These are phyloP conservation scores for Acanthurus lineatus DNA, from an alignment of 2,797 vertebrate genomes.

Conservation along the genomic window DNA sequence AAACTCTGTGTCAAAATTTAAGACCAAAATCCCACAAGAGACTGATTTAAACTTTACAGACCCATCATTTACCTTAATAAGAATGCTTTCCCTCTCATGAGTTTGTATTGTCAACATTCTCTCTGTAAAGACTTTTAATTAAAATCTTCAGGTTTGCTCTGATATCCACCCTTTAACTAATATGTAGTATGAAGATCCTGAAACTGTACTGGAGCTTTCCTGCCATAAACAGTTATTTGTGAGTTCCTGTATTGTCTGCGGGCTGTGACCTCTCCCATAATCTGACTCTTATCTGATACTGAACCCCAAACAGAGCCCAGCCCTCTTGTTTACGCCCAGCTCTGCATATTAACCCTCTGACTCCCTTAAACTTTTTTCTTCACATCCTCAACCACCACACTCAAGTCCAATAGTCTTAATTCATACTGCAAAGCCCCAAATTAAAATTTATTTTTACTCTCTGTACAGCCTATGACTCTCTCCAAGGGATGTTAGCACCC, in stretches of 20 bases:
- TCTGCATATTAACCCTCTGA: constrained; percentile 28
- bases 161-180: neutral
- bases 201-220: neutral
- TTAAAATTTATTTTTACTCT: neutral
- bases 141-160: neutral
- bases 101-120: neutral
- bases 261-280: constrained; percentile 34
- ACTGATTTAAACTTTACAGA: neutral
- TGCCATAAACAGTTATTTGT: constrained; percentile 25
- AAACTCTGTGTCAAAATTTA: too few relatives aligned
- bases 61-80: neutral
- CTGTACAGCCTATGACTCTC: neutral
- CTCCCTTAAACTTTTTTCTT: constrained; percentile 16
- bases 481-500: neutral
- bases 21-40: neutral
- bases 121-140: too few relatives aligned
- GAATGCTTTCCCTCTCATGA: neutral
- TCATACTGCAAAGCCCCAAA: neutral
- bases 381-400: constrained; percentile 3
- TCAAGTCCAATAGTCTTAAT: neutral
- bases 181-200: neutral
- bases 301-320: constrained; percentile 39
- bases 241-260: constrained; percentile 25
- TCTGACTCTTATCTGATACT: constrained; percentile 54
- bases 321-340: constrained; percentile 61